A percentile compares a stretch with the other conserved stretches of the same genome.
phyloP scores from a whole-genome alignment of 2,113 vertebrate genomes.

The Sterrhoptilus dennistouni region DNA sequence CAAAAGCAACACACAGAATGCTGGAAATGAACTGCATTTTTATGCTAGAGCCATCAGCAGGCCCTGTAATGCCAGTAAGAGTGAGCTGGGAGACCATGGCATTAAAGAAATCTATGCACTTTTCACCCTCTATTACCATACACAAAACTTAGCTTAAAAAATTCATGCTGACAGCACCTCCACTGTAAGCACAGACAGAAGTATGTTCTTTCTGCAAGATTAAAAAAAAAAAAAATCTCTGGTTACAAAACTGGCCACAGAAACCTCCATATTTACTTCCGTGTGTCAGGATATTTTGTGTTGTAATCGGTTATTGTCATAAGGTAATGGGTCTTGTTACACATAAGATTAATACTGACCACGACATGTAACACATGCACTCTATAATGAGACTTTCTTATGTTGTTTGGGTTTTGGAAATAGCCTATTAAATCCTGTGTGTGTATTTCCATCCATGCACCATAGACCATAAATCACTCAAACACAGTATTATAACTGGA shows the following conservation, averaged over 20 bases:
- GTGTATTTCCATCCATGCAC: not conserved
- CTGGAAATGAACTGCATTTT: not conserved
- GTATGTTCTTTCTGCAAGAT: not conserved
- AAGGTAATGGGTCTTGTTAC: not conserved
- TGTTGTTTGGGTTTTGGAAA: not conserved
- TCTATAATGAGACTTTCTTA: not conserved
- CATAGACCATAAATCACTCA: not conserved
- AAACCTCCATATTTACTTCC: not conserved
- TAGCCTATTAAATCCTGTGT: not conserved
- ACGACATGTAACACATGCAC: fast-evolving
- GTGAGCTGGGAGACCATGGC: not conserved
- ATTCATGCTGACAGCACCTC: not conserved
- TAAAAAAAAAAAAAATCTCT: not conserved
- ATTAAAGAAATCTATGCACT: not conserved
- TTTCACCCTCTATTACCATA: not conserved
- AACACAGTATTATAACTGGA: not conserved
- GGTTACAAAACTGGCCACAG: not conserved
- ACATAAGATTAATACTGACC: not conserved
- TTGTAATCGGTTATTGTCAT: not conserved
- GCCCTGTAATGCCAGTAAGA: not conserved
- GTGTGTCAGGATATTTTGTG: not conserved
- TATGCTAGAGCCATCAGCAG: not conserved
- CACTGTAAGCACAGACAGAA: not conserved
- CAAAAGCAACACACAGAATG: not conserved
- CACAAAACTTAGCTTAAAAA: not conserved